Evolutionary conservation across 2,888 invertebrate genomes (phyloP), one percentile per base, ranked within the genome.

Genomic region (Epinotia ramella): DNA sequence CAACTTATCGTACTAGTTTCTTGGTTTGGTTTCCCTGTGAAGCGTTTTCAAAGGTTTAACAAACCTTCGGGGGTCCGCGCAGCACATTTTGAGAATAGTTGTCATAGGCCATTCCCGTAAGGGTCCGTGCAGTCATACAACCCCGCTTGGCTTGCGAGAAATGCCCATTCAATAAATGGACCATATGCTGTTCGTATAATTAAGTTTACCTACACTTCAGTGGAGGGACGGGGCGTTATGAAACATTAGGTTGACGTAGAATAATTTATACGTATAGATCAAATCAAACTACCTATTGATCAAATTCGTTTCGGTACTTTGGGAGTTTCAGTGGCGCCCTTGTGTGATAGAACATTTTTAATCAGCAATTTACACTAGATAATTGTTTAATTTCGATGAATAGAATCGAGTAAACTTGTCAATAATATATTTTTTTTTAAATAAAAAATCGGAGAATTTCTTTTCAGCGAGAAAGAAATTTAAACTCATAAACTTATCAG

Each of bases 141-240:
- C 53, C 53, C 65, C 65, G 60, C 68, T 76, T 72, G 56, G 65
- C 18, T 69, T 70, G 66, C 71, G 66, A 64, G 76, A 77, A 77
- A 62, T 24, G 57, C 65, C 64, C 69, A 77, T 77, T 77, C 76
- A 73, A 13, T 62, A 76, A 76, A 71, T 66, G 71, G 65, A 46
- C 60, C 60, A 60, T 49, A 28, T 62, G 75, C 65, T 62, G 66
- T 76, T 71, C 71, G 75, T 66, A 74, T 74, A 76, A 76, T 76
- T 66, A 57, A 69, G 66, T 77, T 76, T 77, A 72, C 77, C 66
- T 49, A 49, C 69, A 75, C 68, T 71, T 73, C 76, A 78, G 77
- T 66, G 56, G 63, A 75, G 65, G 33, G 70, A 33, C 59, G 59
- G 12, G 46, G 69, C 40, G 74, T 49, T 70, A 75, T 75, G 49